Percentiles rank a stretch among this genome's conserved stretches.
Conservation (phyloP, 2,113 vertebrate genomes). For the Tautogolabrus adspersus region DNA sequence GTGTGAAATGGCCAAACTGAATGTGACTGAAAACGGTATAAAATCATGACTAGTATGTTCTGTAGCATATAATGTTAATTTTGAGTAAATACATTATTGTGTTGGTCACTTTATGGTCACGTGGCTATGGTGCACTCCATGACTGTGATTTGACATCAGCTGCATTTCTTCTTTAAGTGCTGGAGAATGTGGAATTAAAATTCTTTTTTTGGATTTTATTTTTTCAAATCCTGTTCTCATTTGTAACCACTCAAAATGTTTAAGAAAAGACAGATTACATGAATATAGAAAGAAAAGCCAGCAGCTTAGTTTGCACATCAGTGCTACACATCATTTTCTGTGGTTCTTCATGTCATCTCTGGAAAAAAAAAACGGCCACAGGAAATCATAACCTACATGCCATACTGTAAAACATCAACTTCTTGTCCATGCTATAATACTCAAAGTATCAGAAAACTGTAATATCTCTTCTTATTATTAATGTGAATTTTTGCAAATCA, state of each 20-base stretch:
- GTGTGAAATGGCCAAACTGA: slow-evolving; percentile 27
- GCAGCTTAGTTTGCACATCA: slow-evolving; percentile 18
- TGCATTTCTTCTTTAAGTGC: slow-evolving; percentile 46
- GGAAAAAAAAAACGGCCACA: not conserved
- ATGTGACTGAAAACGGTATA: slow-evolving; percentile 29
- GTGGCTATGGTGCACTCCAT: slow-evolving; percentile 18
- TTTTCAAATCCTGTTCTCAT: slow-evolving; percentile 13
- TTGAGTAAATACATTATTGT: slow-evolving; percentile 18
- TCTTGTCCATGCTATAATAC: slow-evolving; percentile 53
- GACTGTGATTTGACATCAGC: slow-evolving; percentile 47
- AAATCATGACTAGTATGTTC: slow-evolving; percentile 25
- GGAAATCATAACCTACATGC: not conserved
- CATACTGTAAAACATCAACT: slow-evolving; percentile 60
- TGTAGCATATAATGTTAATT: slow-evolving; percentile 35
- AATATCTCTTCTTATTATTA: slow-evolving; percentile 57
- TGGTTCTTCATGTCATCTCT: slow-evolving; percentile 32
- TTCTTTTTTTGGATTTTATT: slow-evolving; percentile 19
- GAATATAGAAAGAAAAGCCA: slow-evolving; percentile 27
- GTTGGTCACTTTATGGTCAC: slow-evolving; percentile 33
- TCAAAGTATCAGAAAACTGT: slow-evolving; percentile 67
- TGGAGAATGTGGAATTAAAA: slow-evolving; percentile 53
- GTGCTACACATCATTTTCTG: slow-evolving; percentile 15
- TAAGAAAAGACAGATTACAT: not conserved
- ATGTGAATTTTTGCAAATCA: slow-evolving; percentile 24
- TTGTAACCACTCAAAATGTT: not conserved